These are phyloP conservation scores for Calyptomena viridis DNA, from an alignment of 2,113 vertebrate species.

Conservation along the genomic window DNA sequence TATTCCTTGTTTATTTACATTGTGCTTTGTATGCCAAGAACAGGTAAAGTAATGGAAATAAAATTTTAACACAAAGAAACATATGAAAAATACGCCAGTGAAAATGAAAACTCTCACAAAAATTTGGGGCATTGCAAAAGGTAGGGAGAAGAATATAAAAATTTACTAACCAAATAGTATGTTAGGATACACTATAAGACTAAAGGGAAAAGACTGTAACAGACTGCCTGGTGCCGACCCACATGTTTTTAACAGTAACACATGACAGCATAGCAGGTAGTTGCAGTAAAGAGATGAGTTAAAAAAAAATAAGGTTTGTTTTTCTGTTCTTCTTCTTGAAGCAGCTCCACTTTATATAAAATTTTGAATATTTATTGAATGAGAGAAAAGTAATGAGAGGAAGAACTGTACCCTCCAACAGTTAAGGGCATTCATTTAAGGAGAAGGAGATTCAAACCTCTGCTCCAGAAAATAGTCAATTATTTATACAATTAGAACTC, in stretches of 20 bases:
- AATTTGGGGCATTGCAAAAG: background rate
- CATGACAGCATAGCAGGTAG: background rate
- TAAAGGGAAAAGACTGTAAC: constrained; percentile 2
- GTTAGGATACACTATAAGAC: background rate
- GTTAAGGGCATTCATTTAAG: background rate
- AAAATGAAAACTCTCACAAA: background rate
- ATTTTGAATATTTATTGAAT: constrained; percentile 11
- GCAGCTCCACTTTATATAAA: background rate
- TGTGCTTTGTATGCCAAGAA: background rate
- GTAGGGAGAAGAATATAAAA: background rate
- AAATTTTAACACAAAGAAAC: background rate
- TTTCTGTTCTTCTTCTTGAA: background rate
- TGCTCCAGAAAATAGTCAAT: background rate
- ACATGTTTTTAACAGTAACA: background rate
- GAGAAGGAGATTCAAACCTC: background rate
- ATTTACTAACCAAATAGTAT: background rate
- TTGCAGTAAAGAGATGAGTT: background rate
- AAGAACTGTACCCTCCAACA: background rate
- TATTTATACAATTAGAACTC: constrained; percentile 14
- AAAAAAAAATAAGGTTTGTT: background rate
- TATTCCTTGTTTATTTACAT: background rate
- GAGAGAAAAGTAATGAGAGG: background rate
- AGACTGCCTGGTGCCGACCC: background rate
- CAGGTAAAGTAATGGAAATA: background rate
- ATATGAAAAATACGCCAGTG: background rate